Evolutionary conservation across 2,113 vertebrate species (phyloP), one percentile per base, ranked within the genome.

Genomic region (Hydrolagus affinis): DNA sequence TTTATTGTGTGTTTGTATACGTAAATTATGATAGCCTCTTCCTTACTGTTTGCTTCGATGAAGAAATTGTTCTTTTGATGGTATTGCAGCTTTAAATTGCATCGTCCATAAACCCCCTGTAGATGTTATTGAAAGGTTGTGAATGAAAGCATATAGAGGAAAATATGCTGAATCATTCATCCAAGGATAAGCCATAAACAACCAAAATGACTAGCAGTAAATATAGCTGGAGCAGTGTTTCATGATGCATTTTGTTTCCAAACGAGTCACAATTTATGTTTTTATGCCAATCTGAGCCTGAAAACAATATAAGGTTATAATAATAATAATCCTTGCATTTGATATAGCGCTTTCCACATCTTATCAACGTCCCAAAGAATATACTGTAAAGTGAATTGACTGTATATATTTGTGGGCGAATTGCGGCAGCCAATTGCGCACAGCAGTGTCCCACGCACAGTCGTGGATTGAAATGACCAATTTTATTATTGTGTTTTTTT

Each of bases 111-210:
- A 80, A 80, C n/a, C 59, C n/a, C 23, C 76, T 11, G 28, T 9
- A 80, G 77, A 80, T 28, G 19, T 64, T 80, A 28, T 80, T 66
- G 77, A 80, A 80, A 78, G 59, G 59, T 78, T 78, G 14, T 78
- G 59, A 78, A 78, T 11, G n/a, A 23, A 78, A 78, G n/a, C 30
- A 80, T 25, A 80, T 64, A 44, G 25, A n/a, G 8, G 14, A 64
- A 12, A 28, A 8, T 80, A 59, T 62, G 59, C 56, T 77, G 76
- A 80, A 80, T 15, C 30, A 17, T 62, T 66, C 25, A 30, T 8
- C 59, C 15, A 3, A 64, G 60, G 28, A 30, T 30, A 80, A 80
- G 12, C 64, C 59, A 66, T 80, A 66, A 80, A 80, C 44, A 44
- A 44, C 44, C 44, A 44, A 44, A 44, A 44, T 44, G 44, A 44